These are phyloP conservation scores for Pontoporia blainvillei DNA, from an alignment of 2,113 vertebrate genomes.

Conservation along the genomic window DNA sequence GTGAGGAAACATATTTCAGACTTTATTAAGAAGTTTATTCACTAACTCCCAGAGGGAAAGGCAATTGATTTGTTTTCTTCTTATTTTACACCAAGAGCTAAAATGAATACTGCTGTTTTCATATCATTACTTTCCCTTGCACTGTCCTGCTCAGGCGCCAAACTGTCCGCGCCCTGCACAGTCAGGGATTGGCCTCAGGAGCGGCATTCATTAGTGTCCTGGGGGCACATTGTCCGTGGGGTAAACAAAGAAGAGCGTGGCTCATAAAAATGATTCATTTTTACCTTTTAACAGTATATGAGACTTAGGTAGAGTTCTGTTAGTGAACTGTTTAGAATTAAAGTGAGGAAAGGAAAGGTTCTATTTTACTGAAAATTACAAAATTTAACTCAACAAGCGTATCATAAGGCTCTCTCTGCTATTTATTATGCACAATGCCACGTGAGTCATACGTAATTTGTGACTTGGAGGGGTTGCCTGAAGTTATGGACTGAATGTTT, in stretches of 20 bases:
- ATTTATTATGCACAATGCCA: background rate
- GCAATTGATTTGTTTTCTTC: constrained; percentile 30
- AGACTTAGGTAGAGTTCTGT: background rate
- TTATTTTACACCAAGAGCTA: constrained; percentile 7
- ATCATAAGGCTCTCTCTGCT: background rate
- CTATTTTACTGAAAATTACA: background rate
- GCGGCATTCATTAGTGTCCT: background rate
- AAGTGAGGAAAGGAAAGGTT: background rate
- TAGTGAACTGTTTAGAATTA: constrained; percentile 41
- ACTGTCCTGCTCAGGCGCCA: rapidly evolving
- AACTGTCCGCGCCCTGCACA: background rate
- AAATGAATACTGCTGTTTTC: constrained; percentile 13
- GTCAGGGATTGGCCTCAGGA: background rate
- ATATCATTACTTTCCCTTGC: background rate
- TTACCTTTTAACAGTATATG: constrained; percentile 31
- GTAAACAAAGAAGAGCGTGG: background rate
- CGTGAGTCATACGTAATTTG: background rate
- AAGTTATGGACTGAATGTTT: background rate
- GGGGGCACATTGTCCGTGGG: background rate
- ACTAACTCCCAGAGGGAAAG: background rate
- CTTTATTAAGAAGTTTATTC: background rate
- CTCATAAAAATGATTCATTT: constrained; percentile 6
- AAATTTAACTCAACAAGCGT: background rate
- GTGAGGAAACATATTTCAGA: constrained; percentile 35
- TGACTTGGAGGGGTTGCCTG: background rate